These are phyloP conservation scores for Saguinus midas DNA, from an alignment of 2,113 vertebrate genomes.

Conservation along the genomic window DNA sequence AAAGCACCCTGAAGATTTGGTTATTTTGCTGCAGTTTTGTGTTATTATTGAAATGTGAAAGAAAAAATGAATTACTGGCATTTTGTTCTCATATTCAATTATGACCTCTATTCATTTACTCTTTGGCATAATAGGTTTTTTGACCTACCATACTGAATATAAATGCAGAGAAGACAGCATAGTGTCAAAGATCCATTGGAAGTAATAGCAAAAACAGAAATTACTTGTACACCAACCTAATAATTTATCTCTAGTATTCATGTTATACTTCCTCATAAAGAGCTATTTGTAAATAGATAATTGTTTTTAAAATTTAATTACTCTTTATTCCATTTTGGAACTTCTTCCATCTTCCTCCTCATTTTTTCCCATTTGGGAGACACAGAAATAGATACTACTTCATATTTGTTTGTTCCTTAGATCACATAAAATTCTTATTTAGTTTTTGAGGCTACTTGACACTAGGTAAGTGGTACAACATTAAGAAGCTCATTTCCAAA, in stretches of 20 bases:
- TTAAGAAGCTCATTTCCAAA: slow-evolving; percentile 11
- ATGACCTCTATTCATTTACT: no score
- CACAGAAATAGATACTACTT: neutral
- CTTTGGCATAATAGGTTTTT: no score
- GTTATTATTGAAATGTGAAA: no score
- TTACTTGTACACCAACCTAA: no score
- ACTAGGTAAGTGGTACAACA: neutral
- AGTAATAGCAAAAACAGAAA: no score
- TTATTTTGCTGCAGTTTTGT: no score
- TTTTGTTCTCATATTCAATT: no score
- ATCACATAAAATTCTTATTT: slow-evolving; percentile 10
- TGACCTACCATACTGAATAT: no score
- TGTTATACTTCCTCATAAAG: neutral
- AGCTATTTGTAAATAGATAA: neutral
- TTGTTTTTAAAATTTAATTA: neutral
- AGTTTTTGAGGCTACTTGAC: neutral
- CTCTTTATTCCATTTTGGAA: neutral
- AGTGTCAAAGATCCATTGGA: no score
- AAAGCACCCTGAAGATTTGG: no score
- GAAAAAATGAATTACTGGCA: no score
- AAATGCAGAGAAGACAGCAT: no score
- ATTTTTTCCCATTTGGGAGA: neutral
- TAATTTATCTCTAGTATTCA: neutral
- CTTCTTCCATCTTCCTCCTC: neutral
- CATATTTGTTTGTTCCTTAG: slow-evolving; percentile 12